phyloP scores from a whole-genome alignment of 2,113 vertebrate genomes.

The Colinus virginianus region DNA sequence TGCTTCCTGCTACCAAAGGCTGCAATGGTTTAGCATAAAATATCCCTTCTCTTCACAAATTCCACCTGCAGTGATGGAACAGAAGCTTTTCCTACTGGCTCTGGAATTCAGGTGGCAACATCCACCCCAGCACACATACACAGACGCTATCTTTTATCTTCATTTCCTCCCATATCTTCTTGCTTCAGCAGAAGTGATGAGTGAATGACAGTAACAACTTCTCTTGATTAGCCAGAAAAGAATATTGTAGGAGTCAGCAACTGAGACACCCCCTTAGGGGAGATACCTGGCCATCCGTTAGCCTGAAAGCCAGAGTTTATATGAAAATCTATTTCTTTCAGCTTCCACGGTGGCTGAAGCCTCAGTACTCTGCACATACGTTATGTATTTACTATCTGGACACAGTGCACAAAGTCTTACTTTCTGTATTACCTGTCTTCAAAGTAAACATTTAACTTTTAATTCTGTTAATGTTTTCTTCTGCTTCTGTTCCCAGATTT shows the following conservation, averaged over 20 bases:
- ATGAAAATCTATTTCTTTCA: slow-evolving; percentile 63
- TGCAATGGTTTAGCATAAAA: slow-evolving; percentile 22
- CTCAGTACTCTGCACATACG: background rate
- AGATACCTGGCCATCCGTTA: slow-evolving; percentile 16
- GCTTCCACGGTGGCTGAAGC: slow-evolving; percentile 49
- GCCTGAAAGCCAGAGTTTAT: slow-evolving; percentile 48
- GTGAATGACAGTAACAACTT: background rate
- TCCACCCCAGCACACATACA: background rate
- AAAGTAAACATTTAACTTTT: slow-evolving; percentile 23
- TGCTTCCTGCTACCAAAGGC: slow-evolving; percentile 29
- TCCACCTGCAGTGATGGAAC: background rate
- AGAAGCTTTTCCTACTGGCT: slow-evolving; percentile 17
- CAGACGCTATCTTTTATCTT: background rate
- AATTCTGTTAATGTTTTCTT: slow-evolving; percentile 20
- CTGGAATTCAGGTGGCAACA: slow-evolving; percentile 6
- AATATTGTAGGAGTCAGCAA: background rate
- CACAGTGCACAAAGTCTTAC: slow-evolving; percentile 33
- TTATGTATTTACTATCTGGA: background rate
- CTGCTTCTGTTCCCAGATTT: background rate
- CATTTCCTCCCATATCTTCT: background rate
- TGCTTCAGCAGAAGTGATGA: background rate
- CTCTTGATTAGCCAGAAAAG: slow-evolving; percentile 43
- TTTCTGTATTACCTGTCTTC: slow-evolving; percentile 57
- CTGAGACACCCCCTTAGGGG: slow-evolving; percentile 1
- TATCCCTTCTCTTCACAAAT: slow-evolving; percentile 38